A percentile compares a stretch with the other conserved stretches of the same genome.
Evolutionary conservation across 1,140 invertebrate species (phyloP).

Genomic region (Paraescarpia echinospica): DNA sequence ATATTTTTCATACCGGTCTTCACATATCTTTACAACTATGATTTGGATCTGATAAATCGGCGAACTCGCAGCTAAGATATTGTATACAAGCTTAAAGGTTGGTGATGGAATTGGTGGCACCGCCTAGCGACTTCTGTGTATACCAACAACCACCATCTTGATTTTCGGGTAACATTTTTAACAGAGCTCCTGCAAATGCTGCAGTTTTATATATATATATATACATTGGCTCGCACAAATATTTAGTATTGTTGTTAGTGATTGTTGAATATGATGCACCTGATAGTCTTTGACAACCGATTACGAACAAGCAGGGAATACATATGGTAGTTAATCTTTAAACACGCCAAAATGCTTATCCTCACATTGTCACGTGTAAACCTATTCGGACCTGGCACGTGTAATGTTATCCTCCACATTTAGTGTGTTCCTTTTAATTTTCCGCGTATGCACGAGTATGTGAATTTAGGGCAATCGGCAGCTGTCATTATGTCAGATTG

Average conservation of each 20-base stretch:
- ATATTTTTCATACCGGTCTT: not conserved
- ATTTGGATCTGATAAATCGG: not conserved
- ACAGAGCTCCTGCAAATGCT: not conserved
- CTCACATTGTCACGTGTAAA: not conserved
- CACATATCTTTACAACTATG: not conserved
- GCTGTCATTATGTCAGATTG: not conserved
- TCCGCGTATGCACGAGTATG: not conserved
- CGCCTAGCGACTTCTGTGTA: not conserved
- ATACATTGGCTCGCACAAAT: not conserved
- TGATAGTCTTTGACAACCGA: not conserved
- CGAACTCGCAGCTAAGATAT: not conserved
- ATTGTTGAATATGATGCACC: not conserved
- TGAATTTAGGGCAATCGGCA: not conserved
- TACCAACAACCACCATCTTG: not conserved
- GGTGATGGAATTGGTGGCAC: not conserved
- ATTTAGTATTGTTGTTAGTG: not conserved
- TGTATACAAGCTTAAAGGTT: not conserved
- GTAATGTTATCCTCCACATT: not conserved
- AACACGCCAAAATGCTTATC: not conserved
- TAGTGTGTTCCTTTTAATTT: no score
- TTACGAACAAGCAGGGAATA: no score
- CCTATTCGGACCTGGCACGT: no score
- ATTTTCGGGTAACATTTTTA: not conserved
- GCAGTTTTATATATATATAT: not conserved
- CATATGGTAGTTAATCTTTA: no score